phyloP scores from a whole-genome alignment of 1,140 invertebrate species.

The Orussus abietinus region DNA sequence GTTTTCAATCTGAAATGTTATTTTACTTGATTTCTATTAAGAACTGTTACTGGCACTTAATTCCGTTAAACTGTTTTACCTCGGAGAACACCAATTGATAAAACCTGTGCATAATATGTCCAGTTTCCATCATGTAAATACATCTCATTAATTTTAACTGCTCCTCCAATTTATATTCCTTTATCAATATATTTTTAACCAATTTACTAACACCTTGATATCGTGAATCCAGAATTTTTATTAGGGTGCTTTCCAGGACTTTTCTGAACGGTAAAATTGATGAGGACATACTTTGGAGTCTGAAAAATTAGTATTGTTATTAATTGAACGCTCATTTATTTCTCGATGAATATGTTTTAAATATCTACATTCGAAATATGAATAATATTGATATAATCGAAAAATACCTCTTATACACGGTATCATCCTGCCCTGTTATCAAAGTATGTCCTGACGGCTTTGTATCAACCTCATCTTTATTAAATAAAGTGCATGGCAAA shows the following conservation, averaged over 20 bases:
- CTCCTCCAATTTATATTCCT: constrained; percentile 52
- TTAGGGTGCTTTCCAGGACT: constrained; percentile 47
- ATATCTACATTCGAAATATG: background rate
- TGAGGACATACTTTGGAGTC: constrained; percentile 29
- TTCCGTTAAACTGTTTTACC: constrained; percentile 36
- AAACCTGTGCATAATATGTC: constrained; percentile 62
- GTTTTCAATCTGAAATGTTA: constrained; percentile 47
- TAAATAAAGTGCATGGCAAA: constrained; percentile 27
- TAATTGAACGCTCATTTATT: no score
- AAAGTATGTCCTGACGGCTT: background rate
- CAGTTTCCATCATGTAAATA: constrained; percentile 62
- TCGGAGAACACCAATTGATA: constrained; percentile 58
- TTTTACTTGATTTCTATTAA: constrained; percentile 14
- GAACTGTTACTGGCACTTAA: constrained; percentile 19
- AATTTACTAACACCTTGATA: constrained; percentile 53
- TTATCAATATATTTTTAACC: constrained; percentile 52
- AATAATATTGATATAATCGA: background rate
- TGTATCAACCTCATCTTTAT: constrained; percentile 27
- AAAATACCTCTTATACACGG: no score
- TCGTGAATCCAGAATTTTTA: constrained; percentile 44
- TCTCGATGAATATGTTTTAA: no score
- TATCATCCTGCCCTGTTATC: no score
- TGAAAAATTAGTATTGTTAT: constrained; percentile 21
- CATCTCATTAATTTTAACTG: constrained; percentile 53
- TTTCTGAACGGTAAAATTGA: constrained; percentile 40